Percentiles rank a stretch among this genome's conserved stretches.
These are phyloP conservation scores for Clitarchus hookeri DNA, from an alignment of 2,888 invertebrate species.

Conservation along the genomic window DNA sequence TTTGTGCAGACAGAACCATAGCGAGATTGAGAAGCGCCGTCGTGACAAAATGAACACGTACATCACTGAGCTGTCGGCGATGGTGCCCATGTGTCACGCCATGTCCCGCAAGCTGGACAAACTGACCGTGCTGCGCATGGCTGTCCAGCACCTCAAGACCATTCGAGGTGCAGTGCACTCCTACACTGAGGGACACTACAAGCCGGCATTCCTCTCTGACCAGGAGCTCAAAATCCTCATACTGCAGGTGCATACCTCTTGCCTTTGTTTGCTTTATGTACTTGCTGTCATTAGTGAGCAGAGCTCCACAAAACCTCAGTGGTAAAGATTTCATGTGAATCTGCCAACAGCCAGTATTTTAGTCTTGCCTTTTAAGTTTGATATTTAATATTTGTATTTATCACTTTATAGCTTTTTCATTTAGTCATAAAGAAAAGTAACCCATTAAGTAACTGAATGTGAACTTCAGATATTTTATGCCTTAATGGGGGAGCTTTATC, in stretches of 20 bases:
- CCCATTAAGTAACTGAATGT: too few relatives aligned
- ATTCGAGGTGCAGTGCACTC: constrained; percentile 70
- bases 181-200: constrained; percentile 75
- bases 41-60: constrained; percentile 97
- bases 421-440: too few relatives aligned
- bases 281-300: too few relatives aligned
- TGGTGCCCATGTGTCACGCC: constrained; percentile 93
- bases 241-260: constrained; percentile 61
- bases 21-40: constrained; percentile 92
- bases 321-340: too few relatives aligned
- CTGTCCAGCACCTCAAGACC: constrained; percentile 87
- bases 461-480: too few relatives aligned
- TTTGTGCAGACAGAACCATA: constrained; percentile 85
- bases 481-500: too few relatives aligned
- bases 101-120: constrained; percentile 94
- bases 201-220: constrained; percentile 82
- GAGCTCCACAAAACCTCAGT: too few relatives aligned
- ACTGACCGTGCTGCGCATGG: constrained; percentile 86
- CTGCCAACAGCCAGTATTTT: too few relatives aligned
- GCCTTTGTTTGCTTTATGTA: too few relatives aligned
- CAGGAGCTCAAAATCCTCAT: constrained; percentile 85
- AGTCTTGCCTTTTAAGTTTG: too few relatives aligned
- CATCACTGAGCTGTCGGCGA: constrained; percentile 84
- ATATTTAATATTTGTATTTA: too few relatives aligned
- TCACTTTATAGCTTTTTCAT: too few relatives aligned